Percentiles rank a stretch among this genome's conserved stretches.
Evolutionary conservation across 1,140 invertebrate genomes (phyloP).

Genomic region (Carposina sasakii): DNA sequence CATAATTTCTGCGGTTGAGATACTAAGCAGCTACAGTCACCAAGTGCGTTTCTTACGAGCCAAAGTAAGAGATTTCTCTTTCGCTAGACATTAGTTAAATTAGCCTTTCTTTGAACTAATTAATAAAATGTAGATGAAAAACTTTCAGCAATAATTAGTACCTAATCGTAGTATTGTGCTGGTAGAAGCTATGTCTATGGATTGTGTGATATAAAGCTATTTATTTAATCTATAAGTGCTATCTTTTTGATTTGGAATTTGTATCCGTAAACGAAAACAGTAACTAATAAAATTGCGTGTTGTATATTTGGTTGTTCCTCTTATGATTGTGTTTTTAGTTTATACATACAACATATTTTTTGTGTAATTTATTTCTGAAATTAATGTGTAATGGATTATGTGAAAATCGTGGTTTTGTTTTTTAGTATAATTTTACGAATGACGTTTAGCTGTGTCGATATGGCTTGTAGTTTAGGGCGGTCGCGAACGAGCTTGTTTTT

Average conservation of each 20-base stretch:
- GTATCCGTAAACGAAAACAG: not conserved
- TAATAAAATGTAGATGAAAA: slow-evolving; percentile 57
- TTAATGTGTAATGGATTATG: too few relatives aligned
- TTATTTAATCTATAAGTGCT: slow-evolving; percentile 51
- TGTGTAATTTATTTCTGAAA: slow-evolving; percentile 64
- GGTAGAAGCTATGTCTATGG: slow-evolving; percentile 63
- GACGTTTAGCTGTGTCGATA: too few relatives aligned
- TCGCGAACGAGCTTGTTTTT: too few relatives aligned
- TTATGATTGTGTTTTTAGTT: slow-evolving; percentile 40
- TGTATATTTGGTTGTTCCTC: slow-evolving; percentile 8
- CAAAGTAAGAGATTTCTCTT: slow-evolving; percentile 27
- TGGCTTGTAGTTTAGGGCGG: too few relatives aligned
- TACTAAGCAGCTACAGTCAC: too few relatives aligned
- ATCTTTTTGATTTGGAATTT: slow-evolving; percentile 11
- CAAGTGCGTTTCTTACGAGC: too few relatives aligned
- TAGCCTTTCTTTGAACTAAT: slow-evolving; percentile 67
- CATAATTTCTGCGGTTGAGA: too few relatives aligned
- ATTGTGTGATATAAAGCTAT: slow-evolving; percentile 63
- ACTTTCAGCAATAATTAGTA: slow-evolving; percentile 70
- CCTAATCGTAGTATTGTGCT: slow-evolving; percentile 61
- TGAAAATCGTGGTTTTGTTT: too few relatives aligned
- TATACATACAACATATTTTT: slow-evolving; percentile 48
- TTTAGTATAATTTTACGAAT: too few relatives aligned
- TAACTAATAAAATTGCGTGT: not conserved
- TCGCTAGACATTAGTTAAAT: slow-evolving; percentile 34